These are phyloP conservation scores for Picus viridis DNA, from an alignment of 2,797 vertebrate species.

Conservation along the genomic window DNA sequence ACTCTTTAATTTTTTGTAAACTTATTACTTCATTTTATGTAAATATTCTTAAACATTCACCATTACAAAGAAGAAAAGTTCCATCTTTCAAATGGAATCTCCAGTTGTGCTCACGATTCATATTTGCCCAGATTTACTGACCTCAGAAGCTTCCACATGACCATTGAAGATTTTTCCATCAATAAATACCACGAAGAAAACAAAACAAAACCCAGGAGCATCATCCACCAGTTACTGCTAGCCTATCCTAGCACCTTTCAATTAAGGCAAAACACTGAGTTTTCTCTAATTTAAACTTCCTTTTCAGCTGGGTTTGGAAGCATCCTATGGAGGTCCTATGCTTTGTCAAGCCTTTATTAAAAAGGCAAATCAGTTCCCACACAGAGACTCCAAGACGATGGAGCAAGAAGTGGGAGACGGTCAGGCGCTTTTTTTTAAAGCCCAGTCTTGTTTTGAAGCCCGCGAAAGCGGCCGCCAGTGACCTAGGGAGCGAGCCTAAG, in stretches of 20 bases:
- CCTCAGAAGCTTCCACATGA: background rate
- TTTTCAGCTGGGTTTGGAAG: background rate
- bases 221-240: background rate
- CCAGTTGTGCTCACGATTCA: background rate
- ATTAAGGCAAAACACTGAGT: background rate
- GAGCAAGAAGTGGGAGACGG: background rate
- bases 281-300: background rate
- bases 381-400: background rate
- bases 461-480: background rate
- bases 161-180: background rate
- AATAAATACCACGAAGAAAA: rapidly evolving
- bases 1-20: background rate
- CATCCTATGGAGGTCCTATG: rapidly evolving
- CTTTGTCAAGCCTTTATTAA: background rate
- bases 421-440: background rate
- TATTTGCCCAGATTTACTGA: background rate
- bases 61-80: background rate
- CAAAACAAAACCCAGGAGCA: background rate
- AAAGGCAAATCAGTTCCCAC: rapidly evolving
- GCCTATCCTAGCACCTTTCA: background rate
- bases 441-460: background rate
- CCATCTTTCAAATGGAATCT: background rate
- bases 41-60: background rate
- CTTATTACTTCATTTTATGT: background rate
- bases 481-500: background rate